Conservation (phyloP, 2,888 invertebrate genomes). For the Cryptus armator region DNA sequence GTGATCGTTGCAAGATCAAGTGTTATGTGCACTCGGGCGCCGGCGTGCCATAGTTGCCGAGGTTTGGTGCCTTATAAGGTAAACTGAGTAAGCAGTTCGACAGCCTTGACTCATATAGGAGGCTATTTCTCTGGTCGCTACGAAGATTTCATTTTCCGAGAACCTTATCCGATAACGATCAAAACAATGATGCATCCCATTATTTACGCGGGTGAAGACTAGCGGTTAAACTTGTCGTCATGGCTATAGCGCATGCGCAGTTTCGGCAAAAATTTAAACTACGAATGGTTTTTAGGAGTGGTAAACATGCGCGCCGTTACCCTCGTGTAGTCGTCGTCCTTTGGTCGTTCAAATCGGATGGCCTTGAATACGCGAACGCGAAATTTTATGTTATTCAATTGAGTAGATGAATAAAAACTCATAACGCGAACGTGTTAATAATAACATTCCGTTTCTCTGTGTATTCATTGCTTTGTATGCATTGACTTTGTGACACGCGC, state of each 20-base stretch:
- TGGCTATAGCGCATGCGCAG: neutral
- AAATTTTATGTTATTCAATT: neutral
- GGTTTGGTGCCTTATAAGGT: slow-evolving; percentile 80
- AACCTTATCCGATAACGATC: slow-evolving; percentile 6
- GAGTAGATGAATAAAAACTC: neutral
- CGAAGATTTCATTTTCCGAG: slow-evolving; percentile 22
- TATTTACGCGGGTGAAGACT: neutral
- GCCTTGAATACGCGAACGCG: neutral
- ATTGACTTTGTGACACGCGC: no score
- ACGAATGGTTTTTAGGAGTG: neutral
- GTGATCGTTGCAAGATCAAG: slow-evolving; percentile 65
- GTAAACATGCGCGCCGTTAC: neutral
- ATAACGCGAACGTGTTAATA: neutral
- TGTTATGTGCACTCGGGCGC: slow-evolving; percentile 55
- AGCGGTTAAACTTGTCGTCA: neutral
- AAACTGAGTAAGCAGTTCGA: slow-evolving; percentile 81
- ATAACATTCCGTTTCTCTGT: neutral
- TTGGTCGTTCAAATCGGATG: neutral
- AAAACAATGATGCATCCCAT: neutral
- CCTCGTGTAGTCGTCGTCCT: neutral
- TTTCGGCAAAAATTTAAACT: neutral
- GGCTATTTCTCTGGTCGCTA: slow-evolving; percentile 30
- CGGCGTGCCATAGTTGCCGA: slow-evolving; percentile 51
- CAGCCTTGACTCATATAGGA: slow-evolving; percentile 80
- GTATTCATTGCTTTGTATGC: neutral